phyloP scores from a whole-genome alignment of 2,113 vertebrate species.

The Ictalurus punctatus region DNA sequence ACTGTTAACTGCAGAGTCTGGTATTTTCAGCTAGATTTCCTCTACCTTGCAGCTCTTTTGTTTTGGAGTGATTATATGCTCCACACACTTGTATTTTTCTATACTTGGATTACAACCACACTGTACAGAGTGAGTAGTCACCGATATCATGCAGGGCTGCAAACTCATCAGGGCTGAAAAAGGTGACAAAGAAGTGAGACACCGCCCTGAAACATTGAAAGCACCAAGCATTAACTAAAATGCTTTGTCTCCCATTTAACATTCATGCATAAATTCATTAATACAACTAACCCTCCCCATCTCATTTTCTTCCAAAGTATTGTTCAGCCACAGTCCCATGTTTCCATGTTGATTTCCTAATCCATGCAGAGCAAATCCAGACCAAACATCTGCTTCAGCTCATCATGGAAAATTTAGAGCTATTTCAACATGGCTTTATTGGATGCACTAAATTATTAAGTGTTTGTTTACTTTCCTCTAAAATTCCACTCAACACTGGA shows the following conservation, averaged over 20 bases:
- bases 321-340: conserved; percentile 36
- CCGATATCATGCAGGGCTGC: too few species aligned
- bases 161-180: too few species aligned
- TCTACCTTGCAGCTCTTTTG: not conserved
- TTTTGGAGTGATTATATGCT: too few species aligned
- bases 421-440: conserved; percentile 53
- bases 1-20: not conserved
- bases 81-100: too few species aligned
- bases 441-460: conserved; percentile 54
- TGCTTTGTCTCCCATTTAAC: not conserved
- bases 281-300: not conserved
- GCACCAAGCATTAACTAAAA: not conserved
- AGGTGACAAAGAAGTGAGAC: too few species aligned
- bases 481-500: conserved; percentile 39
- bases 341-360: conserved; percentile 59
- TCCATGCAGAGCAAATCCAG: conserved; percentile 53
- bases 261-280: not conserved
- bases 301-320: conserved; percentile 16
- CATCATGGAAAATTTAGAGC: conserved; percentile 58
- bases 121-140: too few species aligned
- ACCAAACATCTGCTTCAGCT: conserved; percentile 67
- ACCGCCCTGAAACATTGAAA: too few species aligned
- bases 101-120: too few species aligned
- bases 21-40: not conserved
- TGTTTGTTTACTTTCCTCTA: conserved; percentile 53